Evolutionary conservation across 2,888 invertebrate genomes (phyloP), one percentile per base, ranked within the genome.

Genomic region (Watsonalla cultraria): DNA sequence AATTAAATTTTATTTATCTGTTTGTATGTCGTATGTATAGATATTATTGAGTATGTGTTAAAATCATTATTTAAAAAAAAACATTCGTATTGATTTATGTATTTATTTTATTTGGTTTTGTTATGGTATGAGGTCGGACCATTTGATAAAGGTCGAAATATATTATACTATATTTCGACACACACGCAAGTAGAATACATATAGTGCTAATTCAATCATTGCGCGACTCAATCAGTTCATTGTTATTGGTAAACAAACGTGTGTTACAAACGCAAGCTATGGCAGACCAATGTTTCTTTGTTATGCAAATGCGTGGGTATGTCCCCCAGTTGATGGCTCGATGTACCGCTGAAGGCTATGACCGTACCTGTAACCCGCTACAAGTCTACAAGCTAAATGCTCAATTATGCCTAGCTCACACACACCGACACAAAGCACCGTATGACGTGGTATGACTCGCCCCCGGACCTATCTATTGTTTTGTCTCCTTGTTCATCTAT

Each of bases 321-420:
- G 68, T 73, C 72, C 74, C 72, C 70, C 70, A 66, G 62, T 68
- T 68, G 73, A 67, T 74, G 72, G 60, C 68, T 62, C 59, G 72
- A 62, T 74, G 78, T 76, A 80, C 68, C 76, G 84, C 85, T 80
- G 71, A 78, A 75, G 85, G 85, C 84, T 77, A 82, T 73, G 68
- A 65, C 70, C 71, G 70, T 79, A 79, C 81, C 82, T 85, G 83
- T 83, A 84, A 84, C 82, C 66, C 55, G 64, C 66, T 74, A 80
- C 83, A 80, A 75, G 82, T 64, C 66, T 74, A 80, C 83, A 80
- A 75, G 82, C 80, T 82, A 82, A 84, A 82, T 80, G 82, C 74
- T 77, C 84, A 84, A 85, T 85, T 84, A 84, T 78, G 70, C 74
- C 63, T 68, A 64, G 68, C 70, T 68, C 66, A 66, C 62, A 64